A percentile compares a stretch with the other conserved stretches of the same genome.
phyloP scores from a whole-genome alignment of 2,113 vertebrate species.

The Suncus etruscus region DNA sequence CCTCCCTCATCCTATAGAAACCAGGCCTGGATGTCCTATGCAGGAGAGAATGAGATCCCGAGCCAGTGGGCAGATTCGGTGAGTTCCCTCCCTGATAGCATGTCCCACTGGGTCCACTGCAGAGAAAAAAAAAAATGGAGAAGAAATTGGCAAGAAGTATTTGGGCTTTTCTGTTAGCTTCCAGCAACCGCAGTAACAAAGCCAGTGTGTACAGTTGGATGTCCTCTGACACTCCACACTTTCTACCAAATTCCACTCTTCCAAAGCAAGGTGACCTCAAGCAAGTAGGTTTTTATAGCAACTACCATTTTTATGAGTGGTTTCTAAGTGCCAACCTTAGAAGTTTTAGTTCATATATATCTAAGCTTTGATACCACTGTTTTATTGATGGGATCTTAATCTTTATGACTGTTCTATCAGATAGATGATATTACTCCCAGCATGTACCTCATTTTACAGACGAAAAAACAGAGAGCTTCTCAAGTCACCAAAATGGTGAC shows the following conservation, averaged over 20 bases:
- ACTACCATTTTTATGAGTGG: not conserved
- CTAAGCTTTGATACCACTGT: not conserved
- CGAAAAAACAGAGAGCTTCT: not conserved
- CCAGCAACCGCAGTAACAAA: not conserved
- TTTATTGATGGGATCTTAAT: too few species aligned
- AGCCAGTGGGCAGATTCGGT: constrained; percentile 98
- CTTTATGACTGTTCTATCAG: not conserved
- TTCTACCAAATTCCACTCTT: not conserved
- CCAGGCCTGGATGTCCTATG: constrained; percentile 98
- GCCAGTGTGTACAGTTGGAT: not conserved
- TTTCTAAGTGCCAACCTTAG: not conserved
- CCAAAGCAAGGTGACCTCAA: not conserved
- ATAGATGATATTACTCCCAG: not conserved
- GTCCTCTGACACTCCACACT: not conserved
- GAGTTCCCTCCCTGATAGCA: constrained; percentile 79
- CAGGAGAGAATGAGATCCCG: constrained; percentile 94
- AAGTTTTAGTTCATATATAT: not conserved
- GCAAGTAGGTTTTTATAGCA: not conserved
- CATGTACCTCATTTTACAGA: not conserved
- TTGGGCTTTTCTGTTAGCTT: not conserved
- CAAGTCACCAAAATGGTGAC: not conserved
- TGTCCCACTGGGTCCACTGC: not conserved
- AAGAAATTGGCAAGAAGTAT: not conserved
- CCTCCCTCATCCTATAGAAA: constrained; percentile 95
- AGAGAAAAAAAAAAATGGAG: not conserved